Evolutionary conservation across 2,888 invertebrate genomes (phyloP).

Genomic region (Eupithecia pulchellata): DNA sequence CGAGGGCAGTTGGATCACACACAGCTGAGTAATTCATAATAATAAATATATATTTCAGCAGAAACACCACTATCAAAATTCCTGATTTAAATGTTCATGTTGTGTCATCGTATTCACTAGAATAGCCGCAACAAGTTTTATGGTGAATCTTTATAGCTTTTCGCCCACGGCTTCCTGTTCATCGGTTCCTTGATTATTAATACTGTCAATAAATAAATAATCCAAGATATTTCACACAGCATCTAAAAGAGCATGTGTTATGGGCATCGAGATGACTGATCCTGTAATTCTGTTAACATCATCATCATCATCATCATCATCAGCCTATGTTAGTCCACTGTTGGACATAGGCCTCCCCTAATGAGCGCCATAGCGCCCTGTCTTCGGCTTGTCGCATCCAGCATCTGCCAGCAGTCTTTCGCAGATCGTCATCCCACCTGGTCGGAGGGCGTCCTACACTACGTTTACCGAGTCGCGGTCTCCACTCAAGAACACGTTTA

Average conservation of each 20-base stretch:
- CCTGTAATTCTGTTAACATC: not conserved
- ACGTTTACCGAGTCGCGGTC: too few relatives aligned
- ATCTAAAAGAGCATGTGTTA: not conserved
- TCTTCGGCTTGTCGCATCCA: too few relatives aligned
- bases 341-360: too few relatives aligned
- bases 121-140: conserved; percentile 9
- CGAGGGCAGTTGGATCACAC: not conserved
- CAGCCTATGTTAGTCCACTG: too few relatives aligned
- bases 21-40: not conserved
- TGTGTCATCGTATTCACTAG: not conserved
- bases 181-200: conserved; percentile 41
- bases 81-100: not conserved
- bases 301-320: too few relatives aligned
- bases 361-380: too few relatives aligned
- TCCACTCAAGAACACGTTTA: too few relatives aligned
- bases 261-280: not conserved
- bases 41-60: not conserved
- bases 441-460: too few relatives aligned
- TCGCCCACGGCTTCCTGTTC: conserved; percentile 54
- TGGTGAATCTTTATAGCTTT: conserved; percentile 51
- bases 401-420: too few relatives aligned
- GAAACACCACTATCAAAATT: not conserved
- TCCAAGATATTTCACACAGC: not conserved
- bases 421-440: too few relatives aligned
- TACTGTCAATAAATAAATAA: conserved; percentile 20